phyloP scores from a whole-genome alignment of 2,797 vertebrate genomes.

The Pterois miles region DNA sequence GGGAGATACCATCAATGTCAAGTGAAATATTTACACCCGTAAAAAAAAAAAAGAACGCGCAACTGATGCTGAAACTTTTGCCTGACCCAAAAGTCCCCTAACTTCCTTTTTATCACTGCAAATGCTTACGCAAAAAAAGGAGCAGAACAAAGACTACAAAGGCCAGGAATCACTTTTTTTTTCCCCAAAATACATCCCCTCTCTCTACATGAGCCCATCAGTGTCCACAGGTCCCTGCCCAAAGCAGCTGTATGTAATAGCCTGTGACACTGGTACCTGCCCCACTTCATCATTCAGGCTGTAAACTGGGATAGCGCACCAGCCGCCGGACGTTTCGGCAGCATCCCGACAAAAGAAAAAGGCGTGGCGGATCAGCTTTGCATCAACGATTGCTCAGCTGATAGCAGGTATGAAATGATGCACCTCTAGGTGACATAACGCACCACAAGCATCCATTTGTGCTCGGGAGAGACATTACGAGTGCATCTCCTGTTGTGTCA shows the following conservation, averaged over 20 bases:
- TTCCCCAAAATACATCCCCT: not conserved
- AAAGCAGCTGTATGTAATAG: slow-evolving; percentile 77
- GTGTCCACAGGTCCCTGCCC: slow-evolving; percentile 57
- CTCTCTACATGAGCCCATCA: slow-evolving; percentile 41
- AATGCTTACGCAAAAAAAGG: slow-evolving; percentile 55
- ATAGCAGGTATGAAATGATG: slow-evolving; percentile 57
- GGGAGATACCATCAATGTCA: slow-evolving; percentile 64
- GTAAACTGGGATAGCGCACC: slow-evolving; percentile 40
- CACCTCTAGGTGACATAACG: slow-evolving; percentile 70
- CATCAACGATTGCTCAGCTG: slow-evolving; percentile 29
- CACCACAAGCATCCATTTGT: slow-evolving; percentile 69
- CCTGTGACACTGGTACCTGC: slow-evolving; percentile 68
- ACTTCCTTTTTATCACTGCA: slow-evolving; percentile 62
- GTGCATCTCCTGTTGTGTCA: slow-evolving; percentile 76
- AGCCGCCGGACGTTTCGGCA: slow-evolving; percentile 30
- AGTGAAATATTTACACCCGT: slow-evolving; percentile 67
- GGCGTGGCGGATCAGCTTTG: slow-evolving; percentile 33
- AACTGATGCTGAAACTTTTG: slow-evolving; percentile 59
- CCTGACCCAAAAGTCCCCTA: slow-evolving; percentile 51
- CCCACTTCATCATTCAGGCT: slow-evolving; percentile 69
- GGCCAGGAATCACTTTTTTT: slow-evolving; percentile 45
- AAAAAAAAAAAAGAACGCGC: slow-evolving; percentile 15
- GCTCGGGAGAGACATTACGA: slow-evolving; percentile 60
- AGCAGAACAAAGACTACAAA: slow-evolving; percentile 67
- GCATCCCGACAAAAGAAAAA: slow-evolving; percentile 53